Base-by-base conservation (phyloP, 2,797 vertebrate genomes). In the Galago senegalensis region DNA sequence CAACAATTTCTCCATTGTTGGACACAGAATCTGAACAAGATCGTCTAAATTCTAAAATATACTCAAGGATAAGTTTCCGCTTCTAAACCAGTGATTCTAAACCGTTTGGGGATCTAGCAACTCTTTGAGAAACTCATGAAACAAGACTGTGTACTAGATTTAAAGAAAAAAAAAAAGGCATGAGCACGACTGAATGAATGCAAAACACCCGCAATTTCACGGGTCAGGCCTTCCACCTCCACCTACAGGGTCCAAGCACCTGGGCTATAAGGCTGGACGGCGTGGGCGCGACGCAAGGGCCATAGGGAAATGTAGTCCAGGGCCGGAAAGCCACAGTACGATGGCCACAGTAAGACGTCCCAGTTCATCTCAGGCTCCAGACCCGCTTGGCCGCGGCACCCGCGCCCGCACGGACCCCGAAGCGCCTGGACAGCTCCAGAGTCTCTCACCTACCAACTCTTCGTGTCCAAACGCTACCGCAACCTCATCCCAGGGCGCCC, bases 231-330 rank as follows among this genome's bases (percentile, higher is more conserved):
- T 25, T 29, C 16, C 34, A 6, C 76, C 83, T 37, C 56, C 67
- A 58, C 49, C 76, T 37, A 73, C 7, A 0, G 4, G 53, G n/a
- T 69, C 87, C 29, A 2, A 0, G 12, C 46, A 27, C 60, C 27
- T 5, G 1, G 2, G 20, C 23, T 29, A 2, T 0, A 20, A 46
- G 23, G 37, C 20, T 14, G 37, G 37, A 43, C 34, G 21, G n/a
- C 27, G 1, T 2, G 9, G 8, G 13, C 11, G 20, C 20, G 34
- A 67, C 53, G 67, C 87, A 14, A 37, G 29, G 88, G 31, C 43
- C 69, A 37, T 46, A 11, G 94, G 97, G 94, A 94, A 91, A n/a
- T 73, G 96, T 89, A 94, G 97, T 97, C 31, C 67, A 16, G 14
- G 5, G 77, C 4, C 13, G 0, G 12, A 17, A 31, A 40, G 11